Evolutionary conservation across 2,113 vertebrate species (phyloP), one percentile per base, ranked within the genome.

Genomic region (Grus americana): DNA sequence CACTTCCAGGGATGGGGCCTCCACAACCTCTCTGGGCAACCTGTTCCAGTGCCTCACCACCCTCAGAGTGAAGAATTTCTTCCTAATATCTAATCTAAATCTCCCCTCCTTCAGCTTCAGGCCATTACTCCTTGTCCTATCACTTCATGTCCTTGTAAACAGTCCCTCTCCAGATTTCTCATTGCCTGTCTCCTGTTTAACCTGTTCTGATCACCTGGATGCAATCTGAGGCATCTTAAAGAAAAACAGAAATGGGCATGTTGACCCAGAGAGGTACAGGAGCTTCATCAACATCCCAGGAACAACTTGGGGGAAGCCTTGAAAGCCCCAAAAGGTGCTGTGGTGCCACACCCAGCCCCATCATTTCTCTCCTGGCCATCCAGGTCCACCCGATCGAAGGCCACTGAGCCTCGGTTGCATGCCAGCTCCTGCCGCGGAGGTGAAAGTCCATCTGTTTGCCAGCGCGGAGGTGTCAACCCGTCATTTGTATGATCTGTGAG

Each of bases 401-500:
- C 36, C 66, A 5, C 18, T 4, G 11, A 20, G 21, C 40, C 52
- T 29, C 7, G 3, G 46, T 81, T 81, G 52, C 12, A 3, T 7
- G 0, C 3, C 20, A 22, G 72, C 73, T 82, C 68, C 65, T 1
- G 0, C n/a, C 2, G 2, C 3, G 5, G 30, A 81, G 95, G 96
- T 81, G 89, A 23, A 85, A 67, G 82, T 62, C 90, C 94, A 40
- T 62, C 93, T 95, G 85, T 95, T 70, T 26, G 75, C 9, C 7
- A 23, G 19, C 15, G 1, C 5, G 5, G 81, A 88, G 86, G 81
- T 81, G 95, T 90, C 96, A 95, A 49, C 92, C 81, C 32, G 3
- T 91, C 95, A 21, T 92, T 52, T 81, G 95, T 71, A 27, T 70
- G 73, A 49, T 85, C 55, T 4, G 5, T 34, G 78, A 36, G 63